Evolutionary conservation across 2,797 vertebrate species (phyloP).

Genomic region (Pseudocheirus occidentalis): DNA sequence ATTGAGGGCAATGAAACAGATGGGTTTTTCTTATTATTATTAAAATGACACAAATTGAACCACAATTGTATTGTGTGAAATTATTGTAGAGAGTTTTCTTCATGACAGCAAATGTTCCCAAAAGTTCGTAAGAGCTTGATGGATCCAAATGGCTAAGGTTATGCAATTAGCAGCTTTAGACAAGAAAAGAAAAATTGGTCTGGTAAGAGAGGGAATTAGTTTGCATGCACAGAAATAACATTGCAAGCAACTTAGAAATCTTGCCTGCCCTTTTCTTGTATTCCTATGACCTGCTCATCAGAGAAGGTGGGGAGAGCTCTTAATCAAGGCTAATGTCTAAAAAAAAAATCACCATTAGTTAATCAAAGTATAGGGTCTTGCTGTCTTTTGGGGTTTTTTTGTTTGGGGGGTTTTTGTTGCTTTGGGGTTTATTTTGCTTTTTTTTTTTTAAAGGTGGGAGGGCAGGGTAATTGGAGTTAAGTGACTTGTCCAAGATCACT

Average conservation of each 20-base stretch:
- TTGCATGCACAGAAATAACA: background rate
- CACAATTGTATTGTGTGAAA: background rate
- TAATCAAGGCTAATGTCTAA: background rate
- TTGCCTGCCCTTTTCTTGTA: background rate
- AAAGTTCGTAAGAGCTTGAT: background rate
- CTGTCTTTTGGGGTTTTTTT: no score
- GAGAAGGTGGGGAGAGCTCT: background rate
- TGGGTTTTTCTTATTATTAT: background rate
- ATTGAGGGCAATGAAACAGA: background rate
- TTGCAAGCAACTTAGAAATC: background rate
- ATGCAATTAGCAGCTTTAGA: background rate
- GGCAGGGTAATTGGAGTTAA: no score
- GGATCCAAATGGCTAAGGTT: background rate
- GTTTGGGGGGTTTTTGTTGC: no score
- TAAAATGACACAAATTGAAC: background rate
- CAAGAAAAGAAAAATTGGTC: constrained; percentile 1
- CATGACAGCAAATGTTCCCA: background rate
- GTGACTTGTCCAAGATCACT: no score
- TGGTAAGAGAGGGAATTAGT: background rate
- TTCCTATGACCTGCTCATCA: background rate
- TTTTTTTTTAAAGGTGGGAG: no score
- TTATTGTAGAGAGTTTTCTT: background rate
- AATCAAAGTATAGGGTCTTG: background rate
- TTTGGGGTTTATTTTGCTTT: no score
- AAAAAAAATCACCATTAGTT: background rate